Percentiles rank a stretch among this genome's conserved stretches.
These are phyloP conservation scores for Melangyna quadrimaculata DNA, from an alignment of 2,888 invertebrate species.

Conservation along the genomic window DNA sequence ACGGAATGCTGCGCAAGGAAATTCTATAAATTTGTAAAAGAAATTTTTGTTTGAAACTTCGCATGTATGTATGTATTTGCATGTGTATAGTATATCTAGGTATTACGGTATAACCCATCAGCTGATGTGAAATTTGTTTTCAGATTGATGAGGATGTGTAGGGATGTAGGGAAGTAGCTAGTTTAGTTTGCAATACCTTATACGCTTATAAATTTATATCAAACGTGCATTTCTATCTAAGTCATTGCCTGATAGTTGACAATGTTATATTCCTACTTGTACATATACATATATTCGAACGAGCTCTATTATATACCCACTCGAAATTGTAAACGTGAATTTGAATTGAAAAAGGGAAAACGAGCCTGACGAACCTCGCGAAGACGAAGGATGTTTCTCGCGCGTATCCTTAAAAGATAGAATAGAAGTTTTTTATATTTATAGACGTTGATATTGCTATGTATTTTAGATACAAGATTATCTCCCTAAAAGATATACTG, in stretches of 20 bases:
- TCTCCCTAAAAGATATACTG: neutral
- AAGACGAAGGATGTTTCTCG: slow-evolving; percentile 12
- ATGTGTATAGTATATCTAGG: no score
- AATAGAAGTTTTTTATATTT: neutral
- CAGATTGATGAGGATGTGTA: slow-evolving; percentile 36
- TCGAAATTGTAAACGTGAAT: slow-evolving; percentile 1
- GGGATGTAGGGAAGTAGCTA: neutral
- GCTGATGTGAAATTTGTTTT: slow-evolving; percentile 30
- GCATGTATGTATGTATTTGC: no score
- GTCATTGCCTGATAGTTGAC: slow-evolving; percentile 13
- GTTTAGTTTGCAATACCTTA: neutral
- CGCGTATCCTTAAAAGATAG: neutral
- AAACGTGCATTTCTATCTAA: neutral
- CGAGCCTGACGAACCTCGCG: neutral
- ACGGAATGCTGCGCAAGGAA: neutral
- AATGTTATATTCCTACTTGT: slow-evolving; percentile 15
- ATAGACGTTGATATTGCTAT: neutral
- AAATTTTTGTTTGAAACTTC: slow-evolving; percentile 22
- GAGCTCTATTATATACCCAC: neutral
- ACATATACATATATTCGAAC: neutral
- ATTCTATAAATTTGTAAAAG: slow-evolving; percentile 45
- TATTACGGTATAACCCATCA: no score
- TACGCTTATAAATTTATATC: neutral
- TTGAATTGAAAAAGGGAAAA: slow-evolving; percentile 24
- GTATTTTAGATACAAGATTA: neutral